These are phyloP conservation scores for Scartelaos histophorus DNA, from an alignment of 2,113 vertebrate genomes.

Conservation along the genomic window DNA sequence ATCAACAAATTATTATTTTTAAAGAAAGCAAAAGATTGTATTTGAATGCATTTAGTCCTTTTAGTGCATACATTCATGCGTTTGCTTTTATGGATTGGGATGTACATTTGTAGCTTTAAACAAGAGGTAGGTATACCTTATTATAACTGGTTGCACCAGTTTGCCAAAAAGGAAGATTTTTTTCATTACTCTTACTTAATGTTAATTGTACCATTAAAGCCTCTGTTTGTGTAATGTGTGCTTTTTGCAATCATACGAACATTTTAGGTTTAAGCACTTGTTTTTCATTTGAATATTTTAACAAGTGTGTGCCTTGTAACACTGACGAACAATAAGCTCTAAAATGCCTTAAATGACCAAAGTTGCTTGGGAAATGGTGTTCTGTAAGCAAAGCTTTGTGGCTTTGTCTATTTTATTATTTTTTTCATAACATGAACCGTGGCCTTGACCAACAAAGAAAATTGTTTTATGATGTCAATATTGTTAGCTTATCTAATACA, in stretches of 20 bases:
- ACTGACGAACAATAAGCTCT: slow-evolving; percentile 44
- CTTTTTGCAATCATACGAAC: background rate
- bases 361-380: background rate
- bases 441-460: background rate
- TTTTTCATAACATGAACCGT: slow-evolving; percentile 1
- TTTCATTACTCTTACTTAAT: slow-evolving; percentile 1
- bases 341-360: slow-evolving; percentile 68
- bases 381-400: slow-evolving; percentile 3
- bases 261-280: background rate
- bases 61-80: slow-evolving; percentile 21
- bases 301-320: slow-evolving; percentile 58
- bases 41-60: slow-evolving; percentile 23
- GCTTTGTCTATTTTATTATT: slow-evolving; percentile 13
- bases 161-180: slow-evolving; percentile 39
- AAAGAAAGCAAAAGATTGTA: background rate
- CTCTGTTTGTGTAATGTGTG: background rate
- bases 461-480: background rate
- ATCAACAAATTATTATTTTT: slow-evolving; percentile 35
- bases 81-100: slow-evolving; percentile 22
- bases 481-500: background rate
- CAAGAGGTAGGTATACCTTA: background rate
- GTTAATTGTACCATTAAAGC: slow-evolving; percentile 17
- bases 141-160: background rate
- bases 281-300: slow-evolving; percentile 32
- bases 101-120: slow-evolving; percentile 19